A percentile compares a stretch with the other conserved stretches of the same genome.
Conservation (phyloP, 2,113 vertebrate genomes). For the Quiscalus mexicanus region DNA sequence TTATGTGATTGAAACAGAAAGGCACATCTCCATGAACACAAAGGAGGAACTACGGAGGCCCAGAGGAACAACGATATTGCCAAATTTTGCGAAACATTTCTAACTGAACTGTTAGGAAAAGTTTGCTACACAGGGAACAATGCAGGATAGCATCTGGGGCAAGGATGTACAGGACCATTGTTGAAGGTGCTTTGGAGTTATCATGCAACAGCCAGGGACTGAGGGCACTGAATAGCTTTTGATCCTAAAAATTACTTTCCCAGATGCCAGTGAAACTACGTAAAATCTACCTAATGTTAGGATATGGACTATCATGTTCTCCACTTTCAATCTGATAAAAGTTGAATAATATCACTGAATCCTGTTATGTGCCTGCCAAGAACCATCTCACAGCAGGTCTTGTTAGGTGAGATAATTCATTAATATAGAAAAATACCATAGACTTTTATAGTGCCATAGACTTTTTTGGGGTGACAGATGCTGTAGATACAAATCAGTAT, state of each 20-base stretch:
- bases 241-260: not conserved
- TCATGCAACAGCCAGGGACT: not conserved
- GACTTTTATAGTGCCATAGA: not conserved
- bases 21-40: not conserved
- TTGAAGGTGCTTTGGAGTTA: not conserved
- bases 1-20: not conserved
- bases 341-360: not conserved
- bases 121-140: not conserved
- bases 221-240: not conserved
- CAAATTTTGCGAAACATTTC: not conserved
- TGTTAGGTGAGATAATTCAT: not conserved
- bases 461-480: not conserved
- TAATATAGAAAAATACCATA: not conserved
- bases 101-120: not conserved
- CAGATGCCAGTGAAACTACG: not conserved
- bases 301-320: not conserved
- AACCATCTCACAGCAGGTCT: not conserved
- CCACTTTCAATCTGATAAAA: not conserved
- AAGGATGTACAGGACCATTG: not conserved
- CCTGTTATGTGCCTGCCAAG: not conserved
- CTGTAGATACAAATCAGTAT: not conserved
- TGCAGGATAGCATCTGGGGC: not conserved
- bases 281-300: not conserved
- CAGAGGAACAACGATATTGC: not conserved
- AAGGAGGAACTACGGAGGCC: not conserved